Evolutionary conservation across 2,888 invertebrate species (phyloP), one percentile per base, ranked within the genome.

Genomic region (Perithous albicinctus): DNA sequence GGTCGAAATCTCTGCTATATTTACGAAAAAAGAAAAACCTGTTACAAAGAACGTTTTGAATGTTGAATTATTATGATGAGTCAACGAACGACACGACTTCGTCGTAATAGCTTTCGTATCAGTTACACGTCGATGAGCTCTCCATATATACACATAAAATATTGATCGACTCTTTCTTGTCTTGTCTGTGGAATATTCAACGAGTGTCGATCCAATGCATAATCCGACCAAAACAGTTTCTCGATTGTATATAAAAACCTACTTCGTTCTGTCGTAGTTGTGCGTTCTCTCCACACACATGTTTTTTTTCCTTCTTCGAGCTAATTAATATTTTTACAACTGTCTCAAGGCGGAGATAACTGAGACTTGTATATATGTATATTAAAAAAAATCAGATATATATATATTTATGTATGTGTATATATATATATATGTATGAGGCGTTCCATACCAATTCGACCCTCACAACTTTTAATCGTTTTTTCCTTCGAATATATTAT

Each of bases 261-360:
- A 7, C 63, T 6, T 41, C 41, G 41, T 23, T n/a, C 1, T 12
- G 1, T 1, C 15, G 23, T 26, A 23, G n/a, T 26, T 54, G 48
- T n/a, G 2, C 12, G 12, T n/a, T 0, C n/a, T 1, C 38, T 61
- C 8, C 35, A 1, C 10, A 29, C 29, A 8, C 20, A 43, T 3
- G n/a, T 15, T 46, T 66, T 26, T 12, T 48, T 35, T 23, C n/a
- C n/a, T n/a, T 7, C 7, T 35, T 29, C 7, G 67, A 41, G 10
- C 12, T n/a, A n/a, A 38, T 54, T 26, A 26, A 72, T 80, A 41
- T 76, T 80, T 67, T 51, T 38, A 59, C 76, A 76, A 66, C 48
- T 72, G 76, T 43, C 59, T 26, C 48, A 15, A 35, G 48, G 54
- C 61, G n/a, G n/a, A 20, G 72, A 77, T 80, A 80, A 80, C 56